Conservation (phyloP, 2,113 vertebrate species). For the Nyctibius bracteatus region DNA sequence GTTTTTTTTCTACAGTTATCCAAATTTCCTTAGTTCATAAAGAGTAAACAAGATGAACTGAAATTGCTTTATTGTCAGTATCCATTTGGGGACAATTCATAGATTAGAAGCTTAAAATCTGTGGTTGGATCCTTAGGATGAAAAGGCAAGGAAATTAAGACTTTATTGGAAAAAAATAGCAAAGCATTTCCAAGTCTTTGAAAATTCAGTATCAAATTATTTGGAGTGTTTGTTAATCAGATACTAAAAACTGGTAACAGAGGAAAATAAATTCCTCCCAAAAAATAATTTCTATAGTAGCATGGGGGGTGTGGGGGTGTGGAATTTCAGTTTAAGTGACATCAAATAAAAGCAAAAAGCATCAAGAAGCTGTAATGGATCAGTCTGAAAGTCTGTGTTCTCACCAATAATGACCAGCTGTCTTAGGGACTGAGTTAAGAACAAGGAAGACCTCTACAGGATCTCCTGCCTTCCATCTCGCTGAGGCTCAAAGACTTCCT, state of each 20-base stretch:
- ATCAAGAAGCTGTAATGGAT: neutral
- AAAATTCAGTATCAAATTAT: neutral
- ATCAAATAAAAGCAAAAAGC: neutral
- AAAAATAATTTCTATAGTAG: neutral
- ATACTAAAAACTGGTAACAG: neutral
- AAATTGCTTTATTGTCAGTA: neutral
- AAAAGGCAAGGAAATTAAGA: neutral
- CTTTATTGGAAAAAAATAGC: neutral
- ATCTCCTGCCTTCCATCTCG: neutral
- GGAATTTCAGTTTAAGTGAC: neutral
- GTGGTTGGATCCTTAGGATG: neutral
- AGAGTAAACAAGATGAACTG: neutral
- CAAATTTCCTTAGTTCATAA: neutral
- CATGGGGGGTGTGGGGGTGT: rapidly evolving
- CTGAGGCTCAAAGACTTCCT: neutral
- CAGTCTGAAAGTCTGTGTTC: neutral
- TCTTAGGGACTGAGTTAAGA: neutral
- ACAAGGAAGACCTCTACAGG: neutral
- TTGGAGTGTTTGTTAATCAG: neutral
- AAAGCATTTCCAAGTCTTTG: neutral
- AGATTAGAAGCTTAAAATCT: neutral
- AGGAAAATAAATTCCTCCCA: neutral
- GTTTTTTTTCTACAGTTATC: neutral
- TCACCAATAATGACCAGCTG: neutral
- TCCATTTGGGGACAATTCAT: neutral